Conservation (phyloP, 2,797 vertebrate genomes). For the Gymnocypris eckloni region DNA sequence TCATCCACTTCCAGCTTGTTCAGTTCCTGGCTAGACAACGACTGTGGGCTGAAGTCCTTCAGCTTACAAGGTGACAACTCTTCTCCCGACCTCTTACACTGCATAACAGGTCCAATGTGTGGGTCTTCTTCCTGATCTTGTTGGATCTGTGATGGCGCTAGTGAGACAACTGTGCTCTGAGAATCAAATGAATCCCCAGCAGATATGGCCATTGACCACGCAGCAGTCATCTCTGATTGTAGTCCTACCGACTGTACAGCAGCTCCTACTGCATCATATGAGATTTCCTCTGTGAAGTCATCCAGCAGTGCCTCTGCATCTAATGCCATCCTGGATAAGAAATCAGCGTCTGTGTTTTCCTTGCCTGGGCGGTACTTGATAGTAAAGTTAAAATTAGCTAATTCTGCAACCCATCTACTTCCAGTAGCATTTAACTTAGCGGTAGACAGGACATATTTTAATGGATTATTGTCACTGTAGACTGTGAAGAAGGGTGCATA, state of each 20-base stretch:
- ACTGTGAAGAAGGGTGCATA: conserved; percentile 9
- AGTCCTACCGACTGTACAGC: not conserved
- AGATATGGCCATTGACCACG: not conserved
- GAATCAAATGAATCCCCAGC: not conserved
- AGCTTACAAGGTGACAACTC: not conserved
- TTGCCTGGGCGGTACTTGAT: not conserved
- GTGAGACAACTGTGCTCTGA: not conserved
- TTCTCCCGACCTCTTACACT: not conserved
- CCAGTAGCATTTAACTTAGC: not conserved
- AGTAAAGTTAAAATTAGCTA: not conserved
- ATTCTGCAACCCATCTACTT: not conserved
- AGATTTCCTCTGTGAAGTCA: not conserved
- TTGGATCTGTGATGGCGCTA: no score
- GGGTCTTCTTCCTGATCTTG: not conserved
- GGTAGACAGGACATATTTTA: not conserved
- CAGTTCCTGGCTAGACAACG: not conserved
- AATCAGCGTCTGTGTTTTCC: not conserved
- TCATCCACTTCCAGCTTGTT: not conserved
- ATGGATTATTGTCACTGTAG: not conserved
- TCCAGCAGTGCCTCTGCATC: not conserved
- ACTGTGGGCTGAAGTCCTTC: not conserved
- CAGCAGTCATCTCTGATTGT: not conserved
- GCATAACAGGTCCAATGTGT: not conserved
- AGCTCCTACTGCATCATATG: not conserved
- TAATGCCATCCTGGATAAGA: not conserved